Conservation (phyloP, 2,888 invertebrate genomes). For the Nomada fucata region DNA sequence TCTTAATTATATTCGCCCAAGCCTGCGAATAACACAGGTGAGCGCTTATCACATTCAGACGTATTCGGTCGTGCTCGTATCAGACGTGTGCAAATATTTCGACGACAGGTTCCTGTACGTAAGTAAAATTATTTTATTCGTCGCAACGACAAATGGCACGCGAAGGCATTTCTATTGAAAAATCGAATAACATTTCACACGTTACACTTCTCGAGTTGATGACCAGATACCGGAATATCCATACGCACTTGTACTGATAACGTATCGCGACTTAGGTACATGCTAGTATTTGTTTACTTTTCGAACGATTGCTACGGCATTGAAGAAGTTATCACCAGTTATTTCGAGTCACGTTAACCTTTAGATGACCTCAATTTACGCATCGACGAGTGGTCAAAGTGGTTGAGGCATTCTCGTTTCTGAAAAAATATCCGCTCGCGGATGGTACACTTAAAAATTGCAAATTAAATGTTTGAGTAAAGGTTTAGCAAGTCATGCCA, state of each 20-base stretch:
- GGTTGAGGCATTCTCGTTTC: neutral
- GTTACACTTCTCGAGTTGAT: conserved; percentile 3
- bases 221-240: conserved; percentile 16
- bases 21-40: neutral
- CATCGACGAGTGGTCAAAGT: conserved; percentile 30
- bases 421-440: conserved; percentile 17
- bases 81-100: neutral
- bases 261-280: conserved; percentile 12
- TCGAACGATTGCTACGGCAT: conserved; percentile 41
- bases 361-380: conserved; percentile 60
- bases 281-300: conserved; percentile 51
- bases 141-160: neutral
- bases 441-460: neutral
- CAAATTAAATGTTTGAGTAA: neutral
- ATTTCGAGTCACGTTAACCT: conserved; percentile 65
- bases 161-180: neutral
- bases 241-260: conserved; percentile 25
- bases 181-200: neutral
- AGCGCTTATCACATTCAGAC: neutral
- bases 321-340: conserved; percentile 62
- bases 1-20: conserved; percentile 41
- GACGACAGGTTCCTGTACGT: too few relatives aligned
- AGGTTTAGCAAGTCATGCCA: neutral
- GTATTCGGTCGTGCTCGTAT: neutral
- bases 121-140: neutral